Conservation (phyloP, 1,140 invertebrate species). For the Holcopasites calliopsidis region DNA sequence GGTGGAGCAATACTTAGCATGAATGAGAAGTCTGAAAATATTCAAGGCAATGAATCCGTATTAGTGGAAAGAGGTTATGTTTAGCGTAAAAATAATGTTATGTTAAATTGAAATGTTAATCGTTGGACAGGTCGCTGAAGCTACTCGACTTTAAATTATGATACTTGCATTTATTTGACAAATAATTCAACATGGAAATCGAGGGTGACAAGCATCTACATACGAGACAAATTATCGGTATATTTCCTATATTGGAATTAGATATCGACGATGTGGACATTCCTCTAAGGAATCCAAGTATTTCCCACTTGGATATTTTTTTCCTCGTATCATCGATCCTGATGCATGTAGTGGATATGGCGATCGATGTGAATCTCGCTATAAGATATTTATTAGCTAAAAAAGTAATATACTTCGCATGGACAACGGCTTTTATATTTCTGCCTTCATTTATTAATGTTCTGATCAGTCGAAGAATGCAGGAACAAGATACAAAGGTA, state of each 20-base stretch:
- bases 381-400: slow-evolving; percentile 73
- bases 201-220: not conserved
- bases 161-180: not conserved
- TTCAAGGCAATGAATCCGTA: no score
- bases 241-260: slow-evolving; percentile 42
- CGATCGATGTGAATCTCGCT: slow-evolving; percentile 80
- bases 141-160: not conserved
- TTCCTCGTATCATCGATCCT: slow-evolving; percentile 76
- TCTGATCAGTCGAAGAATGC: slow-evolving; percentile 80
- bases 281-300: slow-evolving; percentile 67
- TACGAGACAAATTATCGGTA: slow-evolving; percentile 24
- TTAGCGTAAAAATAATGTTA: not conserved
- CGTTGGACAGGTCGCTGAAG: no score
- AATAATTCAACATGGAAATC: slow-evolving; percentile 29
- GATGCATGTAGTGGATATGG: slow-evolving; percentile 79
- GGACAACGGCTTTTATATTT: slow-evolving; percentile 79
- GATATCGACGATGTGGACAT: slow-evolving; percentile 62
- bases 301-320: slow-evolving; percentile 77
- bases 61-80: slow-evolving; percentile 28
- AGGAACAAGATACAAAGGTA: slow-evolving; percentile 75
- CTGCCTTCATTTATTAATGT: slow-evolving; percentile 80
- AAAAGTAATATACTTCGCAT: slow-evolving; percentile 74
- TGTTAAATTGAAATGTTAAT: no score
- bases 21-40: no score
- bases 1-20: no score